Evolutionary conservation across 2,113 vertebrate genomes (phyloP).

Genomic region (Mustelus asterias): DNA sequence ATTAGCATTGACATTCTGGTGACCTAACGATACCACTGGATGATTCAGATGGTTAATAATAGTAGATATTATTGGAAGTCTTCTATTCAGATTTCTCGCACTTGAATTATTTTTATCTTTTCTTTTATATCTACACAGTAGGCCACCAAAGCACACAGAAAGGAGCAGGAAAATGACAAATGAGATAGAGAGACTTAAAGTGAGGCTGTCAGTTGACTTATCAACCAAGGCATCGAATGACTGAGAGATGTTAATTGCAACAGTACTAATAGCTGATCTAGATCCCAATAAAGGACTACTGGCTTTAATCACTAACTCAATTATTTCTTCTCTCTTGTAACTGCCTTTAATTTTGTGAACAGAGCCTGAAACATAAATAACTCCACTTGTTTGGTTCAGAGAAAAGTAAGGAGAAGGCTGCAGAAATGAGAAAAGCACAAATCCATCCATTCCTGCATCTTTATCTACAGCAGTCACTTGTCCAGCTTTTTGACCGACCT

Average conservation of each 20-base stretch:
- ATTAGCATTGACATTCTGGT: constrained; percentile 44
- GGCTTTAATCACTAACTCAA: constrained; percentile 69
- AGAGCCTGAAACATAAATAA: constrained; percentile 62
- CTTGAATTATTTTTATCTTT: constrained; percentile 50
- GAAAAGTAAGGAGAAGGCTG: constrained; percentile 67
- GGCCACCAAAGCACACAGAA: constrained; percentile 51
- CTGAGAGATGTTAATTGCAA: constrained; percentile 72
- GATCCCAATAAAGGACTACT: constrained; percentile 70
- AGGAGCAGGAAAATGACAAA: constrained; percentile 64
- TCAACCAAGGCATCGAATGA: constrained; percentile 50
- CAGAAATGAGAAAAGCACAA: constrained; percentile 69
- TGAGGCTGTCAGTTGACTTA: constrained; percentile 52
- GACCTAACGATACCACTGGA: constrained; percentile 33
- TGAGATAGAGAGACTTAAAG: constrained; percentile 59
- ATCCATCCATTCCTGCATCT: constrained; percentile 74
- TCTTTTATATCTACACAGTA: constrained; percentile 63
- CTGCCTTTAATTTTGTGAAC: constrained; percentile 55
- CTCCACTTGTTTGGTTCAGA: constrained; percentile 72
- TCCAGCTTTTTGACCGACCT: constrained; percentile 63
- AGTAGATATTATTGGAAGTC: constrained; percentile 44
- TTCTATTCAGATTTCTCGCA: constrained; percentile 53
- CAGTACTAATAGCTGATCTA: constrained; percentile 62
- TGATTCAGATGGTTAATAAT: constrained; percentile 43
- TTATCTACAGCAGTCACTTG: constrained; percentile 75
- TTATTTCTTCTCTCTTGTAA: constrained; percentile 46